phyloP scores from a whole-genome alignment of 2,888 invertebrate genomes.

The Chymomyza fuscimana region DNA sequence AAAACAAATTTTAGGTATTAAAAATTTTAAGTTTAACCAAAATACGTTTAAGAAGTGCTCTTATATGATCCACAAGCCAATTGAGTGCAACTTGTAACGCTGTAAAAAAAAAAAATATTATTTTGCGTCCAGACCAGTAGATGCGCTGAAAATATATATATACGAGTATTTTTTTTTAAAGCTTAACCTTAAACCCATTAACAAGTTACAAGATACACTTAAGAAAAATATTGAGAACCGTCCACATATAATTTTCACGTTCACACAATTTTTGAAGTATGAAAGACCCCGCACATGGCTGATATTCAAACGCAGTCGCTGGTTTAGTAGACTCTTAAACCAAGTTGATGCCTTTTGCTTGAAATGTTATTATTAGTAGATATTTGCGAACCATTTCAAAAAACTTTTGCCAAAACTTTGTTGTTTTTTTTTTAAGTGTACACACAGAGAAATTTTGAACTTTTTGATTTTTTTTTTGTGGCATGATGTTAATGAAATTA shows the following conservation, averaged over 20 bases:
- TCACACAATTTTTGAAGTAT: background rate
- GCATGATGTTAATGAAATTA: background rate
- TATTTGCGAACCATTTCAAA: background rate
- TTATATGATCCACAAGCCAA: background rate
- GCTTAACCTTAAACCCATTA: background rate
- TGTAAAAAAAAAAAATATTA: background rate
- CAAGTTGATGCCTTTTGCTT: background rate
- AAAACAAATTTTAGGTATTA: background rate
- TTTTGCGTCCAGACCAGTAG: slow-evolving; percentile 4
- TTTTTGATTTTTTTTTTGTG: background rate
- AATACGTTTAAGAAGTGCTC: background rate
- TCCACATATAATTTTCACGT: background rate
- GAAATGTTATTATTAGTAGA: background rate
- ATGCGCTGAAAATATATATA: slow-evolving; percentile 17
- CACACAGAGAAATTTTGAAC: background rate
- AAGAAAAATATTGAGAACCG: background rate
- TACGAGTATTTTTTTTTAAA: background rate
- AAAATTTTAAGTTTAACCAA: background rate
- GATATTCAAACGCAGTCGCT: slow-evolving; percentile 36
- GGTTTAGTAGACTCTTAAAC: background rate
- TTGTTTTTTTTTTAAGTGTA: background rate
- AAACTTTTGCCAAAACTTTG: background rate
- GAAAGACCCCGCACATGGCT: slow-evolving; percentile 22
- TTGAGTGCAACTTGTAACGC: slow-evolving; percentile 6
- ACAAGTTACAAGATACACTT: background rate